Evolutionary conservation across 1,140 invertebrate genomes (phyloP), one percentile per base, ranked within the genome.

Genomic region (Nautilus pompilius): DNA sequence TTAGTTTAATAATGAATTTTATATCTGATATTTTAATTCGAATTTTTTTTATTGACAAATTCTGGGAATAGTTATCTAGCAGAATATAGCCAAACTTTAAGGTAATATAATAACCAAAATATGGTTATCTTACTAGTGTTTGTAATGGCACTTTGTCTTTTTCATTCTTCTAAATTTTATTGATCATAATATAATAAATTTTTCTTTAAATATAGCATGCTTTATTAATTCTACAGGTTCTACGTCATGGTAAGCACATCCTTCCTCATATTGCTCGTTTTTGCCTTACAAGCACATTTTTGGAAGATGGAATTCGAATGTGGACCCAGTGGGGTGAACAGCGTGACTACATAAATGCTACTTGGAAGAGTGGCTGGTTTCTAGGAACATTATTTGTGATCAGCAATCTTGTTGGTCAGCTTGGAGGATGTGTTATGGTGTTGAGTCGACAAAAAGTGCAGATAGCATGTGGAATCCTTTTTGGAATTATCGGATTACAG

Each of bases 221-320:
- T n/a, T n/a, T n/a, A n/a, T n/a, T n/a, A n/a, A n/a, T n/a, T 61
- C 66, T 84, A 33, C 81, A 98, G 95, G 90, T 97, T 54, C 89
- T 96, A 68, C 87, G 95, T 73, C 90, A 93, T 84, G 90, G 92
- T 54, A 98, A 99, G 84, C 88, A 95, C 83, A 86, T 98, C 60
- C 84, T 99, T 71, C 98, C 98, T 24, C 97, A 96, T 65, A 85
- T 98, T 56, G 97, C 97, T 3, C 87, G 97, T 64, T 84, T 99
- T 36, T 99, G 96, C 81, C 87, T 99, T n/a, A 97, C 99, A 72
- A 95, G 95, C 63, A 99, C 98, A 71, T 99, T 99, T 85, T 87
- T 99, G 30, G 98, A 99, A 86, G 98, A 99, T 88, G 98, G 98
- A 0, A 86, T 99, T 41, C 88, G 98, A 66, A 99, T 99, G 98